These are phyloP conservation scores for Spilosoma lubricipeda DNA, from an alignment of 2,888 invertebrate genomes.

Conservation along the genomic window DNA sequence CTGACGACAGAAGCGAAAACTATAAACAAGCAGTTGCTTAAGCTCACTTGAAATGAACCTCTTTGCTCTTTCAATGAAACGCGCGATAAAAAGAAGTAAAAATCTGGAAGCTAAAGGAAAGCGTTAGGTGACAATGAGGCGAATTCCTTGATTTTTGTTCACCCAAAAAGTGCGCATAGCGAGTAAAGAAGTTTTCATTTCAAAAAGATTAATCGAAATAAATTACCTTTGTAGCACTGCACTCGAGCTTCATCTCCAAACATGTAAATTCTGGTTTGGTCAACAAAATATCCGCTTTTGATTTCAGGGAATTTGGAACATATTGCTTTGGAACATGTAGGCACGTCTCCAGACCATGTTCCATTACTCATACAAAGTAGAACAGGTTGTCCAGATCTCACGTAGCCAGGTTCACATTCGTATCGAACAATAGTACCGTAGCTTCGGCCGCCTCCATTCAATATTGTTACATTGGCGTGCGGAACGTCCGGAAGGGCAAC, in stretches of 20 bases:
- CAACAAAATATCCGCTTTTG: conserved; percentile 95
- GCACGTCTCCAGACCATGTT: conserved; percentile 97
- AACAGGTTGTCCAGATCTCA: conserved; percentile 95
- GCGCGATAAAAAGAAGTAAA: no score
- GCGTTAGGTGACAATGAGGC: no score
- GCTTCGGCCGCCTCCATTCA: conserved; percentile 96
- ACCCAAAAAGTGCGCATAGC: no score
- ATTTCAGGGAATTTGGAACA: conserved; percentile 92
- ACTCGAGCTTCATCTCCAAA: conserved; percentile 96
- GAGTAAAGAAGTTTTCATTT: no score
- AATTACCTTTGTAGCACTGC: conserved; percentile 91
- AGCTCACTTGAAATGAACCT: no score
- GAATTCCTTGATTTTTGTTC: no score
- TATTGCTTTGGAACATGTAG: conserved; percentile 92
- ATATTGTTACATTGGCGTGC: conserved; percentile 93
- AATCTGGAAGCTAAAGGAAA: no score
- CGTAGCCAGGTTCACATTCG: conserved; percentile 96
- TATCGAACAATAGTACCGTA: conserved; percentile 97
- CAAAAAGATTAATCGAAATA: background rate
- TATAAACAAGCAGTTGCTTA: no score
- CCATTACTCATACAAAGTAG: conserved; percentile 98
- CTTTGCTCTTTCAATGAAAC: no score
- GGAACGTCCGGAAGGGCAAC: conserved; percentile 94
- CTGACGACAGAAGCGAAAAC: no score
- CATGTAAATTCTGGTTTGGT: conserved; percentile 91